Base-by-base conservation (phyloP, 2,113 vertebrate species). In the Phocoena phocoena region DNA sequence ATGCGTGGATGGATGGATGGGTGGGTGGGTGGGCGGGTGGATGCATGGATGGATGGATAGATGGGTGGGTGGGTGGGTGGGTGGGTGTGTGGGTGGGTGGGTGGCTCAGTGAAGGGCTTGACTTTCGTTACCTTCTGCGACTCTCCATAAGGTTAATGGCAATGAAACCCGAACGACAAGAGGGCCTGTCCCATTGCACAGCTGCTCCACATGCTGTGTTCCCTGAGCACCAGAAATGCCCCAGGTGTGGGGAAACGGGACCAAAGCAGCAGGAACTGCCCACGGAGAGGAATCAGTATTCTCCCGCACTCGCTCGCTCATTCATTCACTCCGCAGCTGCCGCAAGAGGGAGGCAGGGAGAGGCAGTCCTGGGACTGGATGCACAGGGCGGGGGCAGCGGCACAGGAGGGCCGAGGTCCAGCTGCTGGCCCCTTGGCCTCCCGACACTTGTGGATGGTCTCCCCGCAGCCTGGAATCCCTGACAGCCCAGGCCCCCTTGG, bases 221-320 rank as follows among this genome's bases (percentile, higher is more conserved):
- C 26, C 50, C 11, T 3, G 58, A 31, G 80, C 13, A 1, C 26
- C 26, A 0, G 31, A 14, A 14, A 33, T 4, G 4, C 11, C 36
- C 50, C 21, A 5, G 50, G 47, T 9, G 14, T 11, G 10, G 62
- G 60, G 82, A 20, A 10, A 6, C 0, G 5, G 33, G 25, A 20
- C n/a, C 11, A 0, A 15, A 23, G 74, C 50, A 28, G 5, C 50
- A 3, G 31, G 85, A 6, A 13, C 74, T 3, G 23, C 58, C 31
- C 1, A 2, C 1, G 8, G 47, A 36, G 41, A 10, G 18, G 53
- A 8, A 8, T 31, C 12, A 5, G 17, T 1, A 20, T 14, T 1
- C 36, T 28, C 79, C 23, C 5, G 7, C 53, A 8, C n/a, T 25
- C 14, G 3, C 26, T 20, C 18, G 8, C 73, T 76, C 11, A 3